Percentiles rank a stretch among this genome's conserved stretches.
Conservation (phyloP, 2,888 invertebrate species). For the Clepsis dumicolana region DNA sequence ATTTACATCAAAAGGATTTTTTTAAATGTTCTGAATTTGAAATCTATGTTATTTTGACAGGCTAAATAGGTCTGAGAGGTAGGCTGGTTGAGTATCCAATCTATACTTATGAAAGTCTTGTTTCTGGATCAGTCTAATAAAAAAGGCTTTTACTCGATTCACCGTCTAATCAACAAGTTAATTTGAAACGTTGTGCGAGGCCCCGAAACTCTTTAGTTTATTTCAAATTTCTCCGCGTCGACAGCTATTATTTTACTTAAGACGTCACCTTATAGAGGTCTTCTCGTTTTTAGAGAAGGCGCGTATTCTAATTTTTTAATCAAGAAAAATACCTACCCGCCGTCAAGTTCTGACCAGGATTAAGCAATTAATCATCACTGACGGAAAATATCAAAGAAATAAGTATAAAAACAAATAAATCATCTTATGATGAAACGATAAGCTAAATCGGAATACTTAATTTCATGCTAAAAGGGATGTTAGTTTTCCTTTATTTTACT, state of each 20-base stretch:
- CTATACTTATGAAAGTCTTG: neutral
- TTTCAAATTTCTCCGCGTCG: neutral
- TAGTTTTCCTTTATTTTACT: neutral
- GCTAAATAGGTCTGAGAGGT: neutral
- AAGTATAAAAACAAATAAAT: neutral
- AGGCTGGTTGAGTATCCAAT: neutral
- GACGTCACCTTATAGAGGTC: neutral
- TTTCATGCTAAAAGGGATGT: neutral
- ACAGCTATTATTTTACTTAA: constrained; percentile 1
- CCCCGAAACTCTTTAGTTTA: constrained; percentile 2
- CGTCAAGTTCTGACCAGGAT: neutral
- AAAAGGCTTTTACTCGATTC: neutral
- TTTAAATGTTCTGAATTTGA: constrained; percentile 13
- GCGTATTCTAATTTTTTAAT: no score
- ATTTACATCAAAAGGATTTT: constrained; percentile 28
- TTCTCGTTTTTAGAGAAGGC: neutral
- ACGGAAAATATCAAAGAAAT: neutral
- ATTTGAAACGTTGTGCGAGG: neutral
- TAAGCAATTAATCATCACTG: neutral
- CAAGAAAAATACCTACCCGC: neutral
- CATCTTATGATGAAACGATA: neutral
- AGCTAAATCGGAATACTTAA: neutral
- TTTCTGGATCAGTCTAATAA: neutral
- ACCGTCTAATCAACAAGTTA: constrained; percentile 6
- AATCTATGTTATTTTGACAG: constrained; percentile 9